Evolutionary conservation across 2,113 vertebrate genomes (phyloP).

Genomic region (Collichthys lucidus): DNA sequence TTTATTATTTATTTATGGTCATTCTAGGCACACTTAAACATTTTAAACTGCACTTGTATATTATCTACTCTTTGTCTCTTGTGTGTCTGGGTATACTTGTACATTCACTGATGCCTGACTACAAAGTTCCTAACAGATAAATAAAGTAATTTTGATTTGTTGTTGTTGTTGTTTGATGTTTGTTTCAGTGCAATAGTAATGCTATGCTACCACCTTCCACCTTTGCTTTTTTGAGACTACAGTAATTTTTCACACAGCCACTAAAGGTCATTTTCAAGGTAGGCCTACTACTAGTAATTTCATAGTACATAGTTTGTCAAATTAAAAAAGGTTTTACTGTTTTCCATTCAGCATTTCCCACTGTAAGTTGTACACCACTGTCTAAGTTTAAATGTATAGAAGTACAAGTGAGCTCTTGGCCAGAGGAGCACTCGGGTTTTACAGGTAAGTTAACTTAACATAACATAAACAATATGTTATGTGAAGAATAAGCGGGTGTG

Average conservation of each 20-base stretch:
- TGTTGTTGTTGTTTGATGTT: no score
- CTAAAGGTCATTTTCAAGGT: background rate
- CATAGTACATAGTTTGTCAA: background rate
- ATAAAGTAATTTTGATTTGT: no score
- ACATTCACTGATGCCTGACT: no score
- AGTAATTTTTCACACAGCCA: background rate
- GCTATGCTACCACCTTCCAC: background rate
- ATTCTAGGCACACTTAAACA: no score
- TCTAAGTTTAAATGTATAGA: background rate
- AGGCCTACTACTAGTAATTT: background rate
- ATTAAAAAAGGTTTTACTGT: background rate
- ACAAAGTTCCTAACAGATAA: no score
- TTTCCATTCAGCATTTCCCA: background rate
- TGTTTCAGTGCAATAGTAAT: background rate
- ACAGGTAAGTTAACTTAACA: background rate
- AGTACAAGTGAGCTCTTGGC: background rate
- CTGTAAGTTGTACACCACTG: background rate
- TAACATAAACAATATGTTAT: background rate
- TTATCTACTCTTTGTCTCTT: no score
- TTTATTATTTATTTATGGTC: no score
- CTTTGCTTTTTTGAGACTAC: background rate
- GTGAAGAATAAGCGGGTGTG: background rate
- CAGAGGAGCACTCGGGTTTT: background rate
- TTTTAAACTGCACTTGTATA: no score
- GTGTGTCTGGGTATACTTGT: no score